A percentile compares a stretch with the other conserved stretches of the same genome.
Evolutionary conservation across 2,888 invertebrate genomes (phyloP).

Genomic region (Mimas tiliae): DNA sequence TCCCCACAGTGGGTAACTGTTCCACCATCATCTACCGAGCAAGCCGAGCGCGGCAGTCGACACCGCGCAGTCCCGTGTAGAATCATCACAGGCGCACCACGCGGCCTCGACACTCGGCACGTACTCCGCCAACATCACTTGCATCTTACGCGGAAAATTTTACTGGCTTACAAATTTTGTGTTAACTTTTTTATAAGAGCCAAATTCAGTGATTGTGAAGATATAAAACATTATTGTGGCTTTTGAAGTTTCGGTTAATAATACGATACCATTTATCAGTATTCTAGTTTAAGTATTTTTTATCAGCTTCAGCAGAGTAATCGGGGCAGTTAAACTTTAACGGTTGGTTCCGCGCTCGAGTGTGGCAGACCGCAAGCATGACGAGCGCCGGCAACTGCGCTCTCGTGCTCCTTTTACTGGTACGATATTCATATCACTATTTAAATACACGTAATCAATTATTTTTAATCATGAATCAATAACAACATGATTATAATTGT

Average conservation of each 20-base stretch:
- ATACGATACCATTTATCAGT: slow-evolving; percentile 33
- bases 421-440: slow-evolving; percentile 53
- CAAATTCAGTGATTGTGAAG: slow-evolving; percentile 46
- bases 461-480: not conserved
- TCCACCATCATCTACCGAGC: slow-evolving; percentile 69
- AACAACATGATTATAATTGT: too few relatives aligned
- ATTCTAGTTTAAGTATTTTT: slow-evolving; percentile 50
- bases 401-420: slow-evolving; percentile 74
- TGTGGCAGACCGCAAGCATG: slow-evolving; percentile 83
- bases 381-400: slow-evolving; percentile 77
- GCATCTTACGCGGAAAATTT: slow-evolving; percentile 46
- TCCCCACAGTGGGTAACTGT: slow-evolving; percentile 79
- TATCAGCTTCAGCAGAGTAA: slow-evolving; percentile 73
- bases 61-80: slow-evolving; percentile 71
- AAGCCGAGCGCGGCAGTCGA: slow-evolving; percentile 56
- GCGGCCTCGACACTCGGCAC: slow-evolving; percentile 49
- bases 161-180: slow-evolving; percentile 37
- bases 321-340: slow-evolving; percentile 83
- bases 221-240: slow-evolving; percentile 40
- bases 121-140: slow-evolving; percentile 40
- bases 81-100: slow-evolving; percentile 69
- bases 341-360: slow-evolving; percentile 83
- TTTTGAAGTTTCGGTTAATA: slow-evolving; percentile 37
- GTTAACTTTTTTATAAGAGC: slow-evolving; percentile 31
- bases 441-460: not conserved